Percentiles rank a stretch among this genome's conserved stretches.
Evolutionary conservation across 2,888 invertebrate species (phyloP).

Genomic region (Ectobius pallidus): DNA sequence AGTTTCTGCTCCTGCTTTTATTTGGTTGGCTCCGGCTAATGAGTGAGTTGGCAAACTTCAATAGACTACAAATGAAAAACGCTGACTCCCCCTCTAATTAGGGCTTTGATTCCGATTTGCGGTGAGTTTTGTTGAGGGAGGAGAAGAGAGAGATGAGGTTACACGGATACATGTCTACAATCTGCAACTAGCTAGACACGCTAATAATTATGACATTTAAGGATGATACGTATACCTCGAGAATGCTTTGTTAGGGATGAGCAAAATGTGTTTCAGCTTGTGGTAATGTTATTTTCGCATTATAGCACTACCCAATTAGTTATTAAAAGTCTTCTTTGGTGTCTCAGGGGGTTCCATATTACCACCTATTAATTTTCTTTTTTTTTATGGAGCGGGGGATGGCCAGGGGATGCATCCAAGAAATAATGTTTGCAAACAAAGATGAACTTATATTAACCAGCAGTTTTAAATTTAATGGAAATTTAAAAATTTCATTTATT

Average conservation of each 20-base stretch:
- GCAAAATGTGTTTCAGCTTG: neutral
- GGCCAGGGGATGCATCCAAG: too few species aligned
- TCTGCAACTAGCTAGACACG: slow-evolving; percentile 18
- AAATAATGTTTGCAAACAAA: too few species aligned
- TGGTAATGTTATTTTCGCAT: too few species aligned
- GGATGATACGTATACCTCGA: slow-evolving; percentile 11
- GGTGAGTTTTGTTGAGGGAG: slow-evolving; percentile 26
- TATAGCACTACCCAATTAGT: too few species aligned
- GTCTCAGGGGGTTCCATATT: too few species aligned
- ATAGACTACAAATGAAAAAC: slow-evolving; percentile 41
- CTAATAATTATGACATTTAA: slow-evolving; percentile 38
- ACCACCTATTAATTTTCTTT: too few species aligned
- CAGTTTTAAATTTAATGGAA: too few species aligned
- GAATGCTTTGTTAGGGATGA: slow-evolving; percentile 9
- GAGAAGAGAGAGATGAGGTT: slow-evolving; percentile 17
- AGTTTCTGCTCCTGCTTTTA: slow-evolving; percentile 20
- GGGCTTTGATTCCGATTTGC: slow-evolving; percentile 42
- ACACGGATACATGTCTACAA: slow-evolving; percentile 10
- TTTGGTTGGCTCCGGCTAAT: slow-evolving; percentile 38
- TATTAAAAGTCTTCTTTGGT: too few species aligned
- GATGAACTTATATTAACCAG: too few species aligned
- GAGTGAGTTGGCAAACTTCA: slow-evolving; percentile 39
- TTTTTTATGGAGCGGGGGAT: too few species aligned
- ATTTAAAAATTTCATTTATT: too few species aligned
- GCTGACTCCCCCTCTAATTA: slow-evolving; percentile 40